Conservation (phyloP, 2,113 vertebrate species). For the Climacteris rufus region DNA sequence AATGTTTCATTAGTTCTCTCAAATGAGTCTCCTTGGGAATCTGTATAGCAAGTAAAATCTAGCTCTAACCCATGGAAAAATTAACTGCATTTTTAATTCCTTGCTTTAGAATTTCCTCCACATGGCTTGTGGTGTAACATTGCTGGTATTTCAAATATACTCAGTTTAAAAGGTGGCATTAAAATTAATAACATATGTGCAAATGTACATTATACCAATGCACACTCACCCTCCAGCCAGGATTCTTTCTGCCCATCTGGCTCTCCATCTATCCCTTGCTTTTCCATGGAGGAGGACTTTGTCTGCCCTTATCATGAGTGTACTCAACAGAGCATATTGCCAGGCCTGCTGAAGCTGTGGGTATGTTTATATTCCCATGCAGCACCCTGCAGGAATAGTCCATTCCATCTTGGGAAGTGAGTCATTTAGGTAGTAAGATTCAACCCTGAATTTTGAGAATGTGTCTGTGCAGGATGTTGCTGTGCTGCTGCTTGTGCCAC, state of each 20-base stretch:
- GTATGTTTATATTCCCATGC: background rate
- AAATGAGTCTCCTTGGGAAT: slow-evolving; percentile 42
- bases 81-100: slow-evolving; percentile 38
- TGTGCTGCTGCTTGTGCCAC: background rate
- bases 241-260: background rate
- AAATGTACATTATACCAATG: background rate
- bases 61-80: background rate
- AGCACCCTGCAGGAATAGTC: background rate
- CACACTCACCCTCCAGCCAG: background rate
- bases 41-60: slow-evolving; percentile 22
- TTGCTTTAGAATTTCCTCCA: background rate
- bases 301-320: fast-evolving
- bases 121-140: background rate
- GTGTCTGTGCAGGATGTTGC: background rate
- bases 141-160: background rate
- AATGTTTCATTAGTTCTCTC: slow-evolving; percentile 58
- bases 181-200: background rate
- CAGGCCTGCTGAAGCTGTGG: background rate
- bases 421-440: fast-evolving
- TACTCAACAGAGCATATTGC: background rate
- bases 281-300: background rate
- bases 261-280: background rate
- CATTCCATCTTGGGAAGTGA: background rate
- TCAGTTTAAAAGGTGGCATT: background rate
- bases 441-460: background rate